Percentiles rank a stretch among this genome's conserved stretches.
phyloP scores from a whole-genome alignment of 2,888 invertebrate species.

The Elysia crispata region DNA sequence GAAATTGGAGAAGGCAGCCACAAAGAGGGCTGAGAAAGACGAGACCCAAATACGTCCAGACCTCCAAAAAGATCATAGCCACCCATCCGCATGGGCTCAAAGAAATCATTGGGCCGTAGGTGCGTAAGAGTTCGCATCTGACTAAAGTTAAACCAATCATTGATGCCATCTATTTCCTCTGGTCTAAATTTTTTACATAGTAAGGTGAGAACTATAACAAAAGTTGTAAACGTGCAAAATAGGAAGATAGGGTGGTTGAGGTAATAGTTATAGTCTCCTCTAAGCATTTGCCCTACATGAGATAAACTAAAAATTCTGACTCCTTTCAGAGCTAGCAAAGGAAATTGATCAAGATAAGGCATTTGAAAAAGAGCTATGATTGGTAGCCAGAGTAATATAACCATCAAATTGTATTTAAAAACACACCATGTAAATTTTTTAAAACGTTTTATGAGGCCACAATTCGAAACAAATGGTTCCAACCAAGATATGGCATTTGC shows the following conservation, averaged over 20 bases:
- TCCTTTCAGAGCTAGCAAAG: slow-evolving; percentile 70
- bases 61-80: slow-evolving; percentile 55
- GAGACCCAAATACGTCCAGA: slow-evolving; percentile 56
- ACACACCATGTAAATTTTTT: slow-evolving; percentile 77
- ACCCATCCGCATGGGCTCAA: slow-evolving; percentile 52
- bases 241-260: slow-evolving; percentile 50
- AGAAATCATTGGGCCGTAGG: slow-evolving; percentile 52
- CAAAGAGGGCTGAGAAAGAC: slow-evolving; percentile 71
- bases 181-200: slow-evolving; percentile 53
- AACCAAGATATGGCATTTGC: slow-evolving; percentile 78
- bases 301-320: slow-evolving; percentile 74
- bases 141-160: slow-evolving; percentile 77
- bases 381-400: slow-evolving; percentile 78
- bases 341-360: slow-evolving; percentile 73
- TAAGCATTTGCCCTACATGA: slow-evolving; percentile 64
- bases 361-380: slow-evolving; percentile 78
- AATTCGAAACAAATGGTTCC: slow-evolving; percentile 77
- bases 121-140: slow-evolving; percentile 67
- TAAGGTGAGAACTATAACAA: slow-evolving; percentile 52
- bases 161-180: slow-evolving; percentile 55
- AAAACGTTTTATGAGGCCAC: slow-evolving; percentile 70
- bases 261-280: slow-evolving; percentile 69
- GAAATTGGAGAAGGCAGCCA: slow-evolving; percentile 77
- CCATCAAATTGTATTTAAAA: slow-evolving; percentile 78
- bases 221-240: slow-evolving; percentile 68